These are phyloP conservation scores for Brachypodius melanocephalos DNA, from an alignment of 2,113 vertebrate genomes.

Conservation along the genomic window DNA sequence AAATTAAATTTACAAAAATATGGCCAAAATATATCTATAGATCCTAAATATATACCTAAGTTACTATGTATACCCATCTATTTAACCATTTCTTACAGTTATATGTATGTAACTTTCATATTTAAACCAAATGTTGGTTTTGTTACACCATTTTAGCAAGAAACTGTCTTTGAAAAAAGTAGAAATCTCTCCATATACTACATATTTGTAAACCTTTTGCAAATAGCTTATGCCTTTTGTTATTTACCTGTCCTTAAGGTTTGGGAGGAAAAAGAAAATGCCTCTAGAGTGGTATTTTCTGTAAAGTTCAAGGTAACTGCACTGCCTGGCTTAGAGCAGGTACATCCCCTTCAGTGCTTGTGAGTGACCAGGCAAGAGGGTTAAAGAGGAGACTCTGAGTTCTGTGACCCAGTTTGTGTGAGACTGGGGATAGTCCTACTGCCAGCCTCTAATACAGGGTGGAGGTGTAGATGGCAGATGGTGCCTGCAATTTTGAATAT, in stretches of 20 bases:
- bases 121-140: not conserved
- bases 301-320: not conserved
- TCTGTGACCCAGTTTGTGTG: not conserved
- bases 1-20: not conserved
- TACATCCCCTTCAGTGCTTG: accelerated
- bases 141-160: not conserved
- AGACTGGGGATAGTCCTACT: not conserved
- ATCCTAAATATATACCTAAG: not conserved
- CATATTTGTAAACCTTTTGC: not conserved
- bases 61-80: not conserved
- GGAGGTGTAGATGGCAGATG: not conserved
- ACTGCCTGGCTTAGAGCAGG: not conserved
- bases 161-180: not conserved
- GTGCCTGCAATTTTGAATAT: not conserved
- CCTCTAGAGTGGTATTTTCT: not conserved
- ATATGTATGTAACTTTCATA: not conserved
- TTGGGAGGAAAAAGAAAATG: not conserved
- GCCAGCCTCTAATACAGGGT: not conserved
- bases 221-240: not conserved
- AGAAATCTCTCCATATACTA: not conserved
- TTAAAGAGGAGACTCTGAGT: not conserved
- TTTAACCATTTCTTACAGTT: not conserved
- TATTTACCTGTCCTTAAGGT: not conserved
- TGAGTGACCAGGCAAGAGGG: accelerated
- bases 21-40: not conserved